A percentile compares a stretch with the other conserved stretches of the same genome.
Evolutionary conservation across 2,113 vertebrate species (phyloP).

Genomic region (Cyanoliseus patagonus): DNA sequence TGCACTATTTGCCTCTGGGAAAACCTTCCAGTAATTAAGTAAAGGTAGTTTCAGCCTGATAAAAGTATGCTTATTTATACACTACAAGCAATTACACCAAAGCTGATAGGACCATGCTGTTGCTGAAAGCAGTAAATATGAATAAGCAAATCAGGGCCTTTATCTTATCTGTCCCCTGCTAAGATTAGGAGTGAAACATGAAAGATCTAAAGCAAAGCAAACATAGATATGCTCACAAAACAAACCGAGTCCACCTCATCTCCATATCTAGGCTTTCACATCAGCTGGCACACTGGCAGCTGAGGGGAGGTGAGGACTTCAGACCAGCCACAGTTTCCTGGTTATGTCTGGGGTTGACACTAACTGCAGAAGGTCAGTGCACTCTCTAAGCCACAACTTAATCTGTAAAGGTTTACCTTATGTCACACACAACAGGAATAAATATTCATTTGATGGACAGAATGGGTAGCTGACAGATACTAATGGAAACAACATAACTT

Average conservation of each 20-base stretch:
- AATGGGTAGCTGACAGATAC: background rate
- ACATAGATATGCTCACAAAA: background rate
- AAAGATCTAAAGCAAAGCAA: background rate
- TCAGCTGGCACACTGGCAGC: background rate
- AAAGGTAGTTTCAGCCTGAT: background rate
- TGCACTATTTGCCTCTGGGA: background rate
- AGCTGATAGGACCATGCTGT: background rate
- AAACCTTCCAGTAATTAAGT: background rate
- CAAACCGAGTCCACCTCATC: background rate
- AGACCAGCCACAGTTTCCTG: background rate
- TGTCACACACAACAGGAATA: background rate
- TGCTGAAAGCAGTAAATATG: background rate
- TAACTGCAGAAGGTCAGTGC: background rate
- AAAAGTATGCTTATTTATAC: background rate
- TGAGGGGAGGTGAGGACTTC: background rate
- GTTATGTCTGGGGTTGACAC: background rate
- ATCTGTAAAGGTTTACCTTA: background rate
- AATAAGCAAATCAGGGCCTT: background rate
- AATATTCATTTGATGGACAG: background rate
- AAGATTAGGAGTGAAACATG: background rate
- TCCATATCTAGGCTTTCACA: background rate
- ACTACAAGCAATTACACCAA: background rate
- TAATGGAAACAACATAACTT: background rate
- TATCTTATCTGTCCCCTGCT: background rate
- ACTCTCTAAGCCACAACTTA: background rate